Base-by-base conservation (phyloP, 2,797 vertebrate species). In the Sebastes itinus region DNA sequence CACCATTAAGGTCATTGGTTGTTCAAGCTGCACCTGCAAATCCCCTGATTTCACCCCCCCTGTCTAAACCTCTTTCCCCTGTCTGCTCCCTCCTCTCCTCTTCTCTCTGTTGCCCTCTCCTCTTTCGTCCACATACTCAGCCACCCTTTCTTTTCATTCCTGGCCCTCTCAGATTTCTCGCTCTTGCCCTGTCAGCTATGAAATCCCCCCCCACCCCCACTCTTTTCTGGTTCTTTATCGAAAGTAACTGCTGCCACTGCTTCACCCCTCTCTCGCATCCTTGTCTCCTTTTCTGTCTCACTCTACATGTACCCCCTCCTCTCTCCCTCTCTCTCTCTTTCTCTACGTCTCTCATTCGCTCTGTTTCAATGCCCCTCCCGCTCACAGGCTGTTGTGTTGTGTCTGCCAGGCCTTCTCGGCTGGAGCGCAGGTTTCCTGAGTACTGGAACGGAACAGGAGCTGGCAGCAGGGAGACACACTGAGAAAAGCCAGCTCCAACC, bases 11-110 rank as follows among this genome's bases (percentile, higher is more conserved):
- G 94, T 95, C 94, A 95, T 32, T 69, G 90, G 87, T 93, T 95
- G 92, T 95, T 95, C 93, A 93, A 86, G 73, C 91, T 94, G 95
- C 95, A 96, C 95, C 95, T 96, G 95, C 93, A 94, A 92, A 87
- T 78, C 84, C 76, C 83, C 73, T 27, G 77, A 87, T 85, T 89
- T 82, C 84, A 73, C 78, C 89, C 71, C 25, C 64, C 77, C 35
- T 1, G 33, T 72, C 83, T 88, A 80, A 85, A 83, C 54, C 85
- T 72, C 73, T 84, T 59, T 70, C 85, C 76, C 28, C 77, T 67
- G 81, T 89, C 89, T 86, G 79, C 83, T 74, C 80, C 49, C 64
- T 72, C 54, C 46, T 65, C 75, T 23, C 54, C 59, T 66, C n/a
- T 78, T 72, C 72, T 87, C 81, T 88, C 82, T 67, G 55, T 81